Percentiles rank a stretch among this genome's conserved stretches.
phyloP scores from a whole-genome alignment of 2,888 invertebrate genomes.

The Gerosis bhagava region DNA sequence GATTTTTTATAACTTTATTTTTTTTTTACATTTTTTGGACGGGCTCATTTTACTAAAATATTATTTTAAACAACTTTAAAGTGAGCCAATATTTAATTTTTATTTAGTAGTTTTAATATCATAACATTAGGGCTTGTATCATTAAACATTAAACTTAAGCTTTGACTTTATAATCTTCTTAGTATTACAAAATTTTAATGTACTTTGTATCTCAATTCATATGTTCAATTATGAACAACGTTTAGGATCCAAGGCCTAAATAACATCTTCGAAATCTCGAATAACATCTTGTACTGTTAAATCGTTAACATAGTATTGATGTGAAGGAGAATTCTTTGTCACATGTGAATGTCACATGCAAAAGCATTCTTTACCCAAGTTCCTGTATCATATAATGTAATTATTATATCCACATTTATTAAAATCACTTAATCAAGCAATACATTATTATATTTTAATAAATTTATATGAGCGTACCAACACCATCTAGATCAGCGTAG shows the following conservation, averaged over 20 bases:
- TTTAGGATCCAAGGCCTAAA: conserved; percentile 14
- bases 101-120: not conserved
- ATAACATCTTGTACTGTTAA: conserved; percentile 3
- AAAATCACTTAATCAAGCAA: too few relatives aligned
- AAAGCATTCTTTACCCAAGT: conserved; percentile 15
- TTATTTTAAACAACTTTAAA: conserved; percentile 16
- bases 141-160: conserved; percentile 1
- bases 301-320: too few relatives aligned
- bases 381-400: conserved; percentile 14
- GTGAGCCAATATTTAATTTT: conserved; percentile 2
- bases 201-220: too few relatives aligned
- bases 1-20: conserved; percentile 3
- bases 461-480: too few relatives aligned
- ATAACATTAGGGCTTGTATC: too few relatives aligned
- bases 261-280: conserved; percentile 5
- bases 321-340: conserved; percentile 10
- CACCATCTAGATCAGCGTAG: too few relatives aligned
- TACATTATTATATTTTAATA: not conserved
- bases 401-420: too few relatives aligned
- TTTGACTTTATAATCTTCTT: conserved; percentile 12
- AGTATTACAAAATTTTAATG: not conserved
- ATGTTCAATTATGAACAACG: too few relatives aligned
- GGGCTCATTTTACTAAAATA: conserved; percentile 7
- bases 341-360: conserved; percentile 11
- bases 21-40: not conserved